These are phyloP conservation scores for Heliornis fulica DNA, from an alignment of 2,113 vertebrate species.

Conservation along the genomic window DNA sequence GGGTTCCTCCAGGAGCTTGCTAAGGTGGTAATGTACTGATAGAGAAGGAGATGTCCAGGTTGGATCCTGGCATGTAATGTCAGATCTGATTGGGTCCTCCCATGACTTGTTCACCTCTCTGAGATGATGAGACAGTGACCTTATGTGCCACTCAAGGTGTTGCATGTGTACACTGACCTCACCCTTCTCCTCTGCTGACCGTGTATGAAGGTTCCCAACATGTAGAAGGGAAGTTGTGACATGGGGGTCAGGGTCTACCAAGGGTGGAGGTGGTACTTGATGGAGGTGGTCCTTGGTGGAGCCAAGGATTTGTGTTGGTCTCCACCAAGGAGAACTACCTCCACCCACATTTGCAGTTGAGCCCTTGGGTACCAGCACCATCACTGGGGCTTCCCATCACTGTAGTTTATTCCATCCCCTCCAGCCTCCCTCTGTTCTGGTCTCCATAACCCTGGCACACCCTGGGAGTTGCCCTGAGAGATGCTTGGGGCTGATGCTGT, in stretches of 20 bases:
- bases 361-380: background rate
- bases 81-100: background rate
- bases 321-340: background rate
- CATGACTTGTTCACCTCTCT: background rate
- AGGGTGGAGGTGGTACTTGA: background rate
- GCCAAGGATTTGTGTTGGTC: no score
- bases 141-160: background rate
- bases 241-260: background rate
- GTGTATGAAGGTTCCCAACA: background rate
- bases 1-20: background rate
- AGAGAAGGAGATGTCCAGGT: background rate
- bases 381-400: background rate
- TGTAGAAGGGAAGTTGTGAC: background rate
- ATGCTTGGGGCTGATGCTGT: background rate
- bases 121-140: background rate
- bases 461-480: background rate
- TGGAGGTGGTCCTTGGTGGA: background rate
- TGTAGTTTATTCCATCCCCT: background rate
- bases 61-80: background rate
- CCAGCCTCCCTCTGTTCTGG: background rate
- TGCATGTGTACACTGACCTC: background rate
- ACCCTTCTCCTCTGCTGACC: fast-evolving
- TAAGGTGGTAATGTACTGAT: background rate
- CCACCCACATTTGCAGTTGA: background rate
- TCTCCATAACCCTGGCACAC: fast-evolving